Percentiles rank a stretch among this genome's conserved stretches.
Conservation (phyloP, 2,797 vertebrate species). For the Denticeps clupeoides region DNA sequence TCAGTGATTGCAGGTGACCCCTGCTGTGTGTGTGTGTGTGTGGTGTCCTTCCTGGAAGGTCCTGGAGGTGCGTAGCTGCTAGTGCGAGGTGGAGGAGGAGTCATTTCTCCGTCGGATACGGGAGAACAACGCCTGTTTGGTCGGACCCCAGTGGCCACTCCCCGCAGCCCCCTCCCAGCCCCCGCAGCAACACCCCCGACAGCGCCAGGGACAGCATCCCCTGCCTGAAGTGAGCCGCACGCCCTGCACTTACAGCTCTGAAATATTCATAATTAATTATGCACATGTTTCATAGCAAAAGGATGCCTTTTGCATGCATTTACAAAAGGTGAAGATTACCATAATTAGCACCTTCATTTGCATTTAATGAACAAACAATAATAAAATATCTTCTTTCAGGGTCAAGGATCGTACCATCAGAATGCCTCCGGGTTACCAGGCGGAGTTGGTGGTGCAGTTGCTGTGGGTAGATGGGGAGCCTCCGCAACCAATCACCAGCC, state of each 20-base stretch:
- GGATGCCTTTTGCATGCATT: no score
- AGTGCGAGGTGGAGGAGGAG: conserved; percentile 75
- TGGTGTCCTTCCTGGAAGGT: conserved; percentile 52
- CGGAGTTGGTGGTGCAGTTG: conserved; percentile 89
- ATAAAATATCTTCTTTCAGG: conserved; percentile 44
- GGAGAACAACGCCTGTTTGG: conserved; percentile 75
- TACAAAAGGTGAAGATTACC: no score
- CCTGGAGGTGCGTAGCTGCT: conserved; percentile 78
- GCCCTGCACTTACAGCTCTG: background rate
- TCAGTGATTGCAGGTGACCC: background rate
- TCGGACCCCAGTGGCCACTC: conserved; percentile 71
- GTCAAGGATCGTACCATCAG: conserved; percentile 78
- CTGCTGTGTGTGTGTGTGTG: background rate
- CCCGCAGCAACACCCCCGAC: conserved; percentile 65
- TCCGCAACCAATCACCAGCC: conserved; percentile 90
- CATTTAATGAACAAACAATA: no score
- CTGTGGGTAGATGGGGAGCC: conserved; percentile 96
- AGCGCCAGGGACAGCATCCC: conserved; percentile 73
- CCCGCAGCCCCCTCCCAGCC: conserved; percentile 42
- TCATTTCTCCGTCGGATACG: conserved; percentile 72
- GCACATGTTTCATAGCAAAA: no score
- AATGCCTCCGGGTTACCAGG: conserved; percentile 90
- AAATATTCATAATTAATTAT: background rate
- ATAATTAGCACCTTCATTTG: no score
- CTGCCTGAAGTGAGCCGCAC: conserved; percentile 68